A percentile compares a stretch with the other conserved stretches of the same genome.
phyloP scores from a whole-genome alignment of 1,140 invertebrate species.

The Rhyacophila brunnea region DNA sequence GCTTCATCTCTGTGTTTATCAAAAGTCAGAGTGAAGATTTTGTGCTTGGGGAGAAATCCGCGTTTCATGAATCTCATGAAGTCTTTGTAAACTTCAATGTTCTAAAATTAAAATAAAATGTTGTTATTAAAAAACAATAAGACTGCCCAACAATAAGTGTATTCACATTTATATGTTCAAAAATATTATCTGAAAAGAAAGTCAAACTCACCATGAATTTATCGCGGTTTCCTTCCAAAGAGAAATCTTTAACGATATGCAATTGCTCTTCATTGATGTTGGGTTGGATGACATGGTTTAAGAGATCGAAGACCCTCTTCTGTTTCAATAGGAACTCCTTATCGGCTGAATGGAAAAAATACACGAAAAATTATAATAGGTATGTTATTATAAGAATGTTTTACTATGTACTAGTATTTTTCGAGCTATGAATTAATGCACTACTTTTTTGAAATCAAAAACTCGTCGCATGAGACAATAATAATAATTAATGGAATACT shows the following conservation, averaged over 20 bases:
- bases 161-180: background rate
- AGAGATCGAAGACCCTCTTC: constrained; percentile 53
- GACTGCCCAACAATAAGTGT: background rate
- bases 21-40: constrained; percentile 54
- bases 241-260: constrained; percentile 44
- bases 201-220: constrained; percentile 41
- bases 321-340: constrained; percentile 55
- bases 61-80: constrained; percentile 39
- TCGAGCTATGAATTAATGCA: too few relatives aligned
- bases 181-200: background rate
- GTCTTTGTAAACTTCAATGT: constrained; percentile 44
- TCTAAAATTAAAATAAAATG: constrained; percentile 3
- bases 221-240: constrained; percentile 44
- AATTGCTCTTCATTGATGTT: constrained; percentile 47
- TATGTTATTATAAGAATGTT: too few relatives aligned
- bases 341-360: too few relatives aligned
- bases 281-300: constrained; percentile 53
- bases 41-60: constrained; percentile 50
- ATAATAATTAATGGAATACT: too few relatives aligned
- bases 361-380: too few relatives aligned
- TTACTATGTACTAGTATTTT: too few relatives aligned
- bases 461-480: too few relatives aligned
- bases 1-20: constrained; percentile 57
- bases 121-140: background rate
- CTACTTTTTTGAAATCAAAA: too few relatives aligned